Evolutionary conservation across 1,140 invertebrate species (phyloP).

Genomic region (Subanguina moxae): DNA sequence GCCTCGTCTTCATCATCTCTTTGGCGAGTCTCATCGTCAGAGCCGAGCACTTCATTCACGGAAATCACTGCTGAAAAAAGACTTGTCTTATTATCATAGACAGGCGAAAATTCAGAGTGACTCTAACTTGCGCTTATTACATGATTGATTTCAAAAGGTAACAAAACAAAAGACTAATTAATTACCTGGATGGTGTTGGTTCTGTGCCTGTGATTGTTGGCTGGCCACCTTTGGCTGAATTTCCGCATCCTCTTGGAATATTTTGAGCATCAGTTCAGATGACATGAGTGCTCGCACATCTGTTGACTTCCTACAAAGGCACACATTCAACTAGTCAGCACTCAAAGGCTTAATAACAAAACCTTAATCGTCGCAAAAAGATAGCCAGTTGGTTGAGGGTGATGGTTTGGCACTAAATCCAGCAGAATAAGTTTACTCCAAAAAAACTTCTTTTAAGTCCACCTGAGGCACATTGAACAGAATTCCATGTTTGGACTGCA

Average conservation of each 20-base stretch:
- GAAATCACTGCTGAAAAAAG: neutral
- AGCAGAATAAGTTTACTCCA: neutral
- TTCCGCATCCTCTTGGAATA: neutral
- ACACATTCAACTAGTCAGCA: neutral
- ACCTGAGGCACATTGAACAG: conserved; percentile 6
- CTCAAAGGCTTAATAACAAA: neutral
- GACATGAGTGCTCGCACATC: conserved; percentile 5
- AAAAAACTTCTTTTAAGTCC: neutral
- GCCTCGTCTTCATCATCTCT: neutral
- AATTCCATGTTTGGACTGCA: neutral
- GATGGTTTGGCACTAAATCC: neutral
- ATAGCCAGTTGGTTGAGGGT: neutral
- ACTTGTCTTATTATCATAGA: no score
- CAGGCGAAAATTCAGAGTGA: no score
- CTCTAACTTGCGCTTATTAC: no score
- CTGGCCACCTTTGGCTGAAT: neutral
- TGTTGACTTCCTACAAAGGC: neutral
- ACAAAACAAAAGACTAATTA: no score
- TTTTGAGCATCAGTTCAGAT: neutral
- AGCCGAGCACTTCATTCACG: neutral
- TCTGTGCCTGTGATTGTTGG: neutral
- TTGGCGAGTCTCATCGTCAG: conserved; percentile 1
- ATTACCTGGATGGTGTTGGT: neutral
- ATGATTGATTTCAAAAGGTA: no score
- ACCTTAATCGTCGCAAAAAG: neutral